Evolutionary conservation across 2,113 vertebrate genomes (phyloP).

Genomic region (Tiliqua scincoides): DNA sequence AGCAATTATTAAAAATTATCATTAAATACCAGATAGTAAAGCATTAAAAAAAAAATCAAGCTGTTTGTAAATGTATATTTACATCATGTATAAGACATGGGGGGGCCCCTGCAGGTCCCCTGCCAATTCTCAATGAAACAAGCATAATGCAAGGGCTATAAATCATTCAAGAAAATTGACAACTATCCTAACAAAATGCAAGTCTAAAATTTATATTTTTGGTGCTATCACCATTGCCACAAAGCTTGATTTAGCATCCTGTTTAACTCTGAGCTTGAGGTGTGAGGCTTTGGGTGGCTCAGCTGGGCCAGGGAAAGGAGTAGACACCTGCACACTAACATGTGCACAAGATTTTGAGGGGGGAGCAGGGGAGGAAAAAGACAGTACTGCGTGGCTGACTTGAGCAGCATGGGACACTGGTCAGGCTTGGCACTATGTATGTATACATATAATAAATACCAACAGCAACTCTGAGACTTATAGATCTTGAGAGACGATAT

Average conservation of each 20-base stretch:
- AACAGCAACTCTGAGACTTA: no score
- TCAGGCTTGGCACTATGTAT: no score
- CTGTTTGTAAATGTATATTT: constrained; percentile 8
- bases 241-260: background rate
- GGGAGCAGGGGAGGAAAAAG: no score
- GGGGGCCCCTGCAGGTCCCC: background rate
- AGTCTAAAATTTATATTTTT: constrained; percentile 5
- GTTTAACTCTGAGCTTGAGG: background rate
- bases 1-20: constrained; percentile 50
- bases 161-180: constrained; percentile 9
- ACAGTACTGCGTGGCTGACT: no score
- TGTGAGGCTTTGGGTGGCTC: no score
- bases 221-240: background rate
- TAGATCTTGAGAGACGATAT: no score
- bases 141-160: background rate
- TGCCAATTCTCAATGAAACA: constrained; percentile 25
- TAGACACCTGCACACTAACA: no score
- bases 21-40: constrained; percentile 17
- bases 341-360: no score
- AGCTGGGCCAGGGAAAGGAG: no score
- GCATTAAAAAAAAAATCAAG: background rate
- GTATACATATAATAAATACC: no score
- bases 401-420: no score
- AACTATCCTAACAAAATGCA: constrained; percentile 28
- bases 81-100: constrained; percentile 38